Conservation (phyloP, 2,113 vertebrate genomes). For the Seriola dumerili region DNA sequence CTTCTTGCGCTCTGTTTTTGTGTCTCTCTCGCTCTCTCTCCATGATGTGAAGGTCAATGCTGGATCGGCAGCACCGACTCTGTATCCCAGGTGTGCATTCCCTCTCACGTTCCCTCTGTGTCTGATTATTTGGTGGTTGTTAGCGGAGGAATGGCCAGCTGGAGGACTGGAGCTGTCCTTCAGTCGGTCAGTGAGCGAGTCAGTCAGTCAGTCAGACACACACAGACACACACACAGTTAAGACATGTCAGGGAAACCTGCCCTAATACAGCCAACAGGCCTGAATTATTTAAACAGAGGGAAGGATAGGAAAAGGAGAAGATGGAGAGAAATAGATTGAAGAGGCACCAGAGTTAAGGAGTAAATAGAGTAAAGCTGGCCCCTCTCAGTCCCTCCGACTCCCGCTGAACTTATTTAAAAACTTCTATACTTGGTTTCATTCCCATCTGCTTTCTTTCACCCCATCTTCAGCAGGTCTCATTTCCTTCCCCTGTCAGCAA, state of each 20-base stretch:
- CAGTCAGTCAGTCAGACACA: constrained; percentile 5
- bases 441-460: constrained; percentile 52
- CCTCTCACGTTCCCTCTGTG: constrained; percentile 15
- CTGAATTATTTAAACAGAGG: constrained; percentile 79
- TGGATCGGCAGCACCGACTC: constrained; percentile 33
- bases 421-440: constrained; percentile 60
- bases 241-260: constrained; percentile 67
- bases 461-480: constrained; percentile 57
- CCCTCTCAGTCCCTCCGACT: constrained; percentile 44
- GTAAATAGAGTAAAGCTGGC: constrained; percentile 56
- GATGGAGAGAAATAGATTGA: constrained; percentile 26
- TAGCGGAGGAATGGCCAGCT: constrained; percentile 33
- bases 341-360: constrained; percentile 31
- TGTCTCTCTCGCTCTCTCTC: constrained; percentile 16
- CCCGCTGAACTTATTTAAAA: constrained; percentile 66
- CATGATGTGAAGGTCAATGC: constrained; percentile 68
- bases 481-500: constrained; percentile 68
- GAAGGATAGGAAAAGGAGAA: constrained; percentile 46
- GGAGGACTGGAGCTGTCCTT: constrained; percentile 23
- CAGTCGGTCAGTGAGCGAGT: constrained; percentile 6
- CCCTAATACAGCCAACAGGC: constrained; percentile 57
- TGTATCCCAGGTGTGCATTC: constrained; percentile 53
- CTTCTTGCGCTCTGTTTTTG: constrained; percentile 8
- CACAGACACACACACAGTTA: constrained; percentile 21
- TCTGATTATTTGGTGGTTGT: constrained; percentile 49